phyloP scores from a whole-genome alignment of 2,797 vertebrate species.

The Phataginus tricuspis region DNA sequence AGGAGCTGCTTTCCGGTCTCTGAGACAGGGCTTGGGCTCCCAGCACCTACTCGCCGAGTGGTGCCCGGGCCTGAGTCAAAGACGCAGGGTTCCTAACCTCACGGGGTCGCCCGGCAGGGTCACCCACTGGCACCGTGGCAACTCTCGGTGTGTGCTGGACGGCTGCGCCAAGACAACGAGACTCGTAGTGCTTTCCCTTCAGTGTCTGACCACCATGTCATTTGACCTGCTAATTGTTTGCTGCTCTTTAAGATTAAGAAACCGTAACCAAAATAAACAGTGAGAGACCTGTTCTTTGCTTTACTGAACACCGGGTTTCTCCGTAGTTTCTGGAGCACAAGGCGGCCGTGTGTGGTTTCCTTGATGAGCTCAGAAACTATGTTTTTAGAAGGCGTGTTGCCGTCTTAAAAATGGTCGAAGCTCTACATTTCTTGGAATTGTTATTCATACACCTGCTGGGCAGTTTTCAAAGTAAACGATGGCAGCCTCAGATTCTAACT shows the following conservation, averaged over 20 bases:
- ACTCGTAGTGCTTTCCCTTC: constrained; percentile 7
- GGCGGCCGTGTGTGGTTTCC: constrained; percentile 25
- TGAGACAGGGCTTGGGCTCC: background rate
- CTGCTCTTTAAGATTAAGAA: background rate
- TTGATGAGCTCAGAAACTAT: constrained; percentile 71
- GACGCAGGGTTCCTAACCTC: background rate
- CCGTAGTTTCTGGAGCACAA: background rate
- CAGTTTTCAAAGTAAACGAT: background rate
- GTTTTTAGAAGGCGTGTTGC: constrained; percentile 79
- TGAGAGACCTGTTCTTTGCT: background rate
- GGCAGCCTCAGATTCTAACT: background rate
- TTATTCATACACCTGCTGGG: constrained; percentile 38
- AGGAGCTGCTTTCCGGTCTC: background rate
- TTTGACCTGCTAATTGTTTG: constrained; percentile 30
- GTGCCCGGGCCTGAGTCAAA: background rate
- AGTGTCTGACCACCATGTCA: constrained; percentile 27
- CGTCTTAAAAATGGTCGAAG: constrained; percentile 62
- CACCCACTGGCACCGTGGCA: background rate
- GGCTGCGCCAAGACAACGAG: background rate
- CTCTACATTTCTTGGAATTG: background rate
- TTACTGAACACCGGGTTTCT: background rate
- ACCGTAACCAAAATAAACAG: constrained; percentile 49
- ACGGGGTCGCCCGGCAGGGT: background rate
- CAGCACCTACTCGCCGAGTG: background rate
- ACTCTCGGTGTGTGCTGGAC: background rate